Base-by-base conservation (phyloP, 1,140 invertebrate species). In the Drosophila varians region DNA sequence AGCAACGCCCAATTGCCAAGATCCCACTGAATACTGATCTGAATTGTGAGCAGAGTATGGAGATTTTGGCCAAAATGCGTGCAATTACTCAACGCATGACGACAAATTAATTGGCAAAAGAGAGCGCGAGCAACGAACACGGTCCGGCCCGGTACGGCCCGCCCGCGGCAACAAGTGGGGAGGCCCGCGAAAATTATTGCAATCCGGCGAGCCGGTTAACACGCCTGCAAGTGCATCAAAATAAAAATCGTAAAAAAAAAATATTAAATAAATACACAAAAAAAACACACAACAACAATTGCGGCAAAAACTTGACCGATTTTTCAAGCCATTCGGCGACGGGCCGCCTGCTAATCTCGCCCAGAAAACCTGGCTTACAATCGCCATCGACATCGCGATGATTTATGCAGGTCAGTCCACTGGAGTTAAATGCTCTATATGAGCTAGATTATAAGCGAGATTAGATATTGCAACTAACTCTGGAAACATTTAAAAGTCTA, bases 401-500 rank as follows among this genome's bases (percentile, higher is more conserved):
- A 86, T 84, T 84, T 84, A 84, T 86, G 52, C 80, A 84, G 80
- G 79, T 86, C 57, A 84, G 76, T 79, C 52, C 51, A 40, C 51
- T 34, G 42, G 36, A 74, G 49, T 28, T 42, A 49, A 79, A 72
- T 43, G 46, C 74, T 73, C 26, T 74, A 69, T 65, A 51, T 11
- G 28, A 55, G n/a, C 0, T 1, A 4, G 2, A 42, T 42, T n/a
- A 42, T 38, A 16, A 16, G 1, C 9, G 11, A 14, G 12, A 4
- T 1, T 6, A 38, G 2, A 38, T 6, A 38, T 38, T 5, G 11
- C 5, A 14, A 38, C n/a, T 38, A 38, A n/a, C n/a, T n/a, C n/a
- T n/a, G n/a, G n/a, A 31, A 31, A 11, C 11, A 11, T 31, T 31
- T 31, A n/a, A n/a, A n/a, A n/a, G n/a, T n/a, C n/a, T n/a, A n/a